Conservation (phyloP, 2,113 vertebrate species). For the Ariopsis seemanni region DNA sequence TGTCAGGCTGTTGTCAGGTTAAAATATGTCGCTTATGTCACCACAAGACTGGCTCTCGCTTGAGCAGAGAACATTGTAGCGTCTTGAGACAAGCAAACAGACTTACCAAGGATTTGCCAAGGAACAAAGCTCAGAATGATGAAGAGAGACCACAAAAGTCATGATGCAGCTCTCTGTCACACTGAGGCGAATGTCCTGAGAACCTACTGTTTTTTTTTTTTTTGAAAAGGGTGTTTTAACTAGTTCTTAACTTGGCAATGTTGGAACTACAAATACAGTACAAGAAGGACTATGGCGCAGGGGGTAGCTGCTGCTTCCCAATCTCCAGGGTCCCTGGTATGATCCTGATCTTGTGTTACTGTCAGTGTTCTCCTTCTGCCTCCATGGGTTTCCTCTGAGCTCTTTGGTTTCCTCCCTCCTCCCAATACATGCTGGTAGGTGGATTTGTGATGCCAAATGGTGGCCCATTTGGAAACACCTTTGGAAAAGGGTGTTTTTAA, state of each 20-base stretch:
- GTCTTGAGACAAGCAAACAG: background rate
- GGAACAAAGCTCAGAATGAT: background rate
- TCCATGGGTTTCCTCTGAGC: background rate
- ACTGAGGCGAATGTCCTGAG: background rate
- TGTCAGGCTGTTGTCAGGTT: slow-evolving; percentile 1
- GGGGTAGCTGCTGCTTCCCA: background rate
- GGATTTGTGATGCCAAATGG: background rate
- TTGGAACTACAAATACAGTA: too few relatives aligned
- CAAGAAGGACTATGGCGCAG: too few relatives aligned
- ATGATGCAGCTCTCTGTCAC: background rate
- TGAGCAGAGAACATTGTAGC: background rate
- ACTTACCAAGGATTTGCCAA: background rate
- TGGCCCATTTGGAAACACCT: background rate
- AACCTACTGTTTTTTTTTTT: too few relatives aligned
- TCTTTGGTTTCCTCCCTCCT: background rate
- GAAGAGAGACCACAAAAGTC: background rate
- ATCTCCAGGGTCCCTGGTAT: background rate
- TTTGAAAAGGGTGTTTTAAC: too few relatives aligned
- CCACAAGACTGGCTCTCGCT: background rate
- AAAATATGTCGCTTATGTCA: background rate
- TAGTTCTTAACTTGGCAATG: too few relatives aligned
- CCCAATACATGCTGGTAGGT: background rate
- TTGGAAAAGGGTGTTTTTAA: too few relatives aligned
- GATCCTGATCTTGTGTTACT: background rate
- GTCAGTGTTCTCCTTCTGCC: background rate